Evolutionary conservation across 1,140 invertebrate species (phyloP), one percentile per base, ranked within the genome.

Genomic region (Sarcophaga bullata): DNA sequence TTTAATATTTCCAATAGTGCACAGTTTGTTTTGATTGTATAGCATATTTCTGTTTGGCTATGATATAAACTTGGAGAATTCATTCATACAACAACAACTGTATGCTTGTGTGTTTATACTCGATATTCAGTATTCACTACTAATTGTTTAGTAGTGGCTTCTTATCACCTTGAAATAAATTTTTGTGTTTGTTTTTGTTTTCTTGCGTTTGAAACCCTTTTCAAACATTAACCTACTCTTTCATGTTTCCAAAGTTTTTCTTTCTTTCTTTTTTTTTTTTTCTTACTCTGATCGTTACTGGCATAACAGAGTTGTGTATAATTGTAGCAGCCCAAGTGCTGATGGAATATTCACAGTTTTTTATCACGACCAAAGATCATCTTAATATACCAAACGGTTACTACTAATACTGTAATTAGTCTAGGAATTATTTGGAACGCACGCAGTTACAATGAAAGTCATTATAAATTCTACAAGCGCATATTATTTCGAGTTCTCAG

Each of bases 101-200:
- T 19, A 17, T 82, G 37, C 52, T 13, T 68, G 73, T 78, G 62
- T 48, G 54, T 73, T 52, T 46, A 58, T 37, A 80, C 50, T 13
- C 37, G 37, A 37, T 37, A 37, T 54, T 73, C 25, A 37, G 13
- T 25, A 80, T 50, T 58, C 46, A 80, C 52, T 25, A 62, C 72
- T 73, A 37, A 81, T 49, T 75, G 37, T 81, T 81, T 81, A 81
- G 72, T 81, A 81, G 68, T 81, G 68, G 72, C 81, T 54, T 81
- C 81, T 81, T 81, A 81, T 81, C 81, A 81, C 81, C 81, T 81
- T 81, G 81, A 81, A 81, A 73, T 81, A 72, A 37, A 25, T 73
- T 73, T 81, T 52, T 49, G 52, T 81, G 52, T 81, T 81, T 49
- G 52, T 81, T 73, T 81, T 81, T 73, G 48, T 81, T 52, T 52